Evolutionary conservation across 2,113 vertebrate genomes (phyloP).

Genomic region (Sphaerodactylus townsendi): DNA sequence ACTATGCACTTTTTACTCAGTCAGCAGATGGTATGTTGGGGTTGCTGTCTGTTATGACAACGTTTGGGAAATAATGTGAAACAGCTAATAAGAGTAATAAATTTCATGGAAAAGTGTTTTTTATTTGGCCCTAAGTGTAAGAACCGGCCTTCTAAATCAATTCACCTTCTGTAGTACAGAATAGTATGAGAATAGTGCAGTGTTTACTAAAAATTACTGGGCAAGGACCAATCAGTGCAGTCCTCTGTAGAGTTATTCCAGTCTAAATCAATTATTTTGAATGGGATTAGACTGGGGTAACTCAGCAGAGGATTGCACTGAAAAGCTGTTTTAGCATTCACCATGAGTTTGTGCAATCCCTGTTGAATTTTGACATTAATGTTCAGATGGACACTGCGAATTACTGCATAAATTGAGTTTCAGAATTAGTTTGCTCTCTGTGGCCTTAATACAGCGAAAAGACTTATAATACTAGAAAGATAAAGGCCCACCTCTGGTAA

Average conservation of each 20-base stretch:
- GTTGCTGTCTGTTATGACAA: background rate
- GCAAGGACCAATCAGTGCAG: too few species aligned
- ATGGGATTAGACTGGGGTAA: too few species aligned
- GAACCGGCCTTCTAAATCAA: background rate
- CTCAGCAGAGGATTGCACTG: too few species aligned
- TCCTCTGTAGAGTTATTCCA: too few species aligned
- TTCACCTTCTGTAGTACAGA: background rate
- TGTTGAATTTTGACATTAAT: background rate
- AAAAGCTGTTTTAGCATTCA: too few species aligned
- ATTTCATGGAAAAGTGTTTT: background rate
- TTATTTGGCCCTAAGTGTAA: background rate
- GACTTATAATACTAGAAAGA: too few species aligned
- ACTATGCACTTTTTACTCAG: conserved; percentile 97
- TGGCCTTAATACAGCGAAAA: too few species aligned
- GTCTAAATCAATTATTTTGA: too few species aligned
- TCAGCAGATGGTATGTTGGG: conserved; percentile 92
- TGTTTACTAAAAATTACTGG: background rate
- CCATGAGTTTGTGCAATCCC: background rate
- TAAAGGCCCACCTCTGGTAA: too few species aligned
- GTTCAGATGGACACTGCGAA: background rate
- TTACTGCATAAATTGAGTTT: background rate
- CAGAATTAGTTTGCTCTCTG: background rate
- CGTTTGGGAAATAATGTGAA: background rate
- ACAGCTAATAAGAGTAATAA: background rate
- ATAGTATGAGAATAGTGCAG: background rate